Evolutionary conservation across 2,113 vertebrate genomes (phyloP), one percentile per base, ranked within the genome.

Genomic region (Tupaia chinensis): DNA sequence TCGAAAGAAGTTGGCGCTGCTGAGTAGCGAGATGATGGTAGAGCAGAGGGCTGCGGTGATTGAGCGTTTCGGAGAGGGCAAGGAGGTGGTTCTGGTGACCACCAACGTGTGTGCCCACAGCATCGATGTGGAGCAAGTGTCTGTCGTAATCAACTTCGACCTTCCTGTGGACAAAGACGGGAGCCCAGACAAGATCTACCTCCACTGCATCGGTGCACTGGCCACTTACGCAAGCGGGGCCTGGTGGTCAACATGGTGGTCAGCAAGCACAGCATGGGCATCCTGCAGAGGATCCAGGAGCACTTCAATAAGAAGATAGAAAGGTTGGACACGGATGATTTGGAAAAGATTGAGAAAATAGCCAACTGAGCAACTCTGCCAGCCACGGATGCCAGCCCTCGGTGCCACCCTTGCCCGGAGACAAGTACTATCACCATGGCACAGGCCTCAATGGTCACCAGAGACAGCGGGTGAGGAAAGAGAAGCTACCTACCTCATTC

Each of bases 271-370:
- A 99, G 99, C 98, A 99, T 99, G 99, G 99, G 98, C 34, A 99
- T 99, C 23, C 99, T 99, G 86, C 98, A 98, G 83, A 98, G 99
- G n/a, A 99, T 99, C 89, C 99, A 99, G 98, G 98, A 98, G 82
- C 99, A 99, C 93, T 99, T 99, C 98, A 99, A 99, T 97, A 98
- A 99, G 97, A 99, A 98, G 97, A 99, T 99, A 83, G 97, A 98
- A 5, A 99, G 99, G 96, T 95, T 99, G 91, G 99, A 99, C 98
- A 99, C 99, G 0, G 98, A 98, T 0, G 99, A 99, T 96, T 97
- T 99, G 61, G 99, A 99, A 2, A 99, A 99, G 97, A 99, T 99
- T 66, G 99, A 99, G 97, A 99, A 98, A 91, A 99, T 99, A 83
- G 93, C 98, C 81, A 99, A 98, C 98, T 99, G 98, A 99, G 97